Evolutionary conservation across 2,113 vertebrate species (phyloP).

Genomic region (Acrocephalus arundinaceus): DNA sequence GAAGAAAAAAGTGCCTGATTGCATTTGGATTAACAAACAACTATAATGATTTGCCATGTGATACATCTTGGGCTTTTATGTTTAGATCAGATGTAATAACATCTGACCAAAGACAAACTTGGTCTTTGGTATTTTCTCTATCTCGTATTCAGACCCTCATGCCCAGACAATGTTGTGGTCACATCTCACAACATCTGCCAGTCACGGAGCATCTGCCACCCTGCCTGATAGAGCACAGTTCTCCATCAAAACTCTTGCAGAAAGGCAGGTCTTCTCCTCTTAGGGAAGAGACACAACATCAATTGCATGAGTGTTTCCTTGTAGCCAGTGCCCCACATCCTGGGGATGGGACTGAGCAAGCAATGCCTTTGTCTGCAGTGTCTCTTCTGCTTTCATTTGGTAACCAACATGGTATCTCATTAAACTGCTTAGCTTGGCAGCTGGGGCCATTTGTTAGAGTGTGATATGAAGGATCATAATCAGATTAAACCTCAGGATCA

Average conservation of each 20-base stretch:
- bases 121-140: not conserved
- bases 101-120: not conserved
- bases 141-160: not conserved
- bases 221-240: not conserved
- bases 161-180: accelerated
- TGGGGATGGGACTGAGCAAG: not conserved
- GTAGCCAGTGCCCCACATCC: not conserved
- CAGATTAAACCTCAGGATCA: slow-evolving; percentile 33
- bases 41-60: not conserved
- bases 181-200: not conserved
- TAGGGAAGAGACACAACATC: not conserved
- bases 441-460: slow-evolving; percentile 5
- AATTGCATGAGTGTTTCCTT: not conserved
- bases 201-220: accelerated
- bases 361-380: not conserved
- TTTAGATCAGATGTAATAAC: not conserved
- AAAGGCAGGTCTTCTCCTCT: not conserved
- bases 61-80: not conserved
- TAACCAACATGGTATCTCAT: not conserved
- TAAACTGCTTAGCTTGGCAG: slow-evolving; percentile 38
- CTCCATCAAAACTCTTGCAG: not conserved
- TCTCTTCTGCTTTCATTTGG: not conserved
- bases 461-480: slow-evolving; percentile 14
- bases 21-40: slow-evolving; percentile 24
- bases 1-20: not conserved